Conservation (phyloP, 1,140 invertebrate species). For the Euura lappo region DNA sequence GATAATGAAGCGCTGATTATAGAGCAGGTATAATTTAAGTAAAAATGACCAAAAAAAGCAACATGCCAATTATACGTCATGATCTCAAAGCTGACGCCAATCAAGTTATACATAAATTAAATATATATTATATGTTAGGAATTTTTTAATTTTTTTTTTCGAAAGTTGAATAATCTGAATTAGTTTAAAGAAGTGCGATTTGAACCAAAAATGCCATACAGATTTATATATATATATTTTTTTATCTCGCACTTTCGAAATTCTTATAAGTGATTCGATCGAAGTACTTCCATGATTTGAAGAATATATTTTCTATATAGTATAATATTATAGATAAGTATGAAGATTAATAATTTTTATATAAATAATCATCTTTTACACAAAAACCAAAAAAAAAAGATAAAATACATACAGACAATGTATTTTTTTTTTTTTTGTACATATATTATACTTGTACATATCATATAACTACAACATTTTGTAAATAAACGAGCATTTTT, state of each 20-base stretch:
- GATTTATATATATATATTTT: neutral
- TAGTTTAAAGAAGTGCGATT: neutral
- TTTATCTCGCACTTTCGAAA: neutral
- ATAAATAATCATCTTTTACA: neutral
- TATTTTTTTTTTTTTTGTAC: neutral
- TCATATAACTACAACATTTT: neutral
- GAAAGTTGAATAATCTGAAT: neutral
- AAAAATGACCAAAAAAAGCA: neutral
- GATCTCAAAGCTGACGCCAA: neutral
- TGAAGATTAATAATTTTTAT: neutral
- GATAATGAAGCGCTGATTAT: conserved; percentile 25
- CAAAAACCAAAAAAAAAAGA: neutral
- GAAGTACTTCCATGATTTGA: neutral
- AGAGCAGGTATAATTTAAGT: neutral
- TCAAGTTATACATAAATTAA: neutral
- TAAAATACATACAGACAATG: neutral
- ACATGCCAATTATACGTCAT: neutral
- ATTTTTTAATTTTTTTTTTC: neutral
- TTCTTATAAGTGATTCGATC: neutral
- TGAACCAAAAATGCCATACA: neutral
- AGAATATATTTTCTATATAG: neutral
- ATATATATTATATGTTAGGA: neutral
- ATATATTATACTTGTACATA: neutral
- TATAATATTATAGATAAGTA: neutral
- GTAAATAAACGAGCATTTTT: neutral